A percentile compares a stretch with the other conserved stretches of the same genome.
Conservation (phyloP, 2,113 vertebrate genomes). For the Cryptoleucopteryx plumbea region DNA sequence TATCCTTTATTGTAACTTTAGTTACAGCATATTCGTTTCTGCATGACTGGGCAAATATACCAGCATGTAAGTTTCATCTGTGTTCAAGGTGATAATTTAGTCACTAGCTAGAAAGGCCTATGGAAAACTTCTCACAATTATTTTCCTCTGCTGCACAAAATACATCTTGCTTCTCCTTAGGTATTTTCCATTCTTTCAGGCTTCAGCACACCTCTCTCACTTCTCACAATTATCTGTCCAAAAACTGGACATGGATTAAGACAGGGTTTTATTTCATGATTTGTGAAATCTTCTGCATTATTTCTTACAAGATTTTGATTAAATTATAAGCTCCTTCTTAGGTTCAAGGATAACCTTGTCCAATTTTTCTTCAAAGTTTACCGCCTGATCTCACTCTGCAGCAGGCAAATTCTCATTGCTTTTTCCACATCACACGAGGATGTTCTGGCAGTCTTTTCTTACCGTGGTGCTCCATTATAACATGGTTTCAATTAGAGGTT, state of each 20-base stretch:
- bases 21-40: not conserved
- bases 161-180: not conserved
- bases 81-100: not conserved
- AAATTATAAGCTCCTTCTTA: not conserved
- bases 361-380: not conserved
- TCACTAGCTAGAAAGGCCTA: not conserved
- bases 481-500: not conserved
- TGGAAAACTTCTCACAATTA: not conserved
- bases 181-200: not conserved
- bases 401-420: not conserved
- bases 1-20: not conserved
- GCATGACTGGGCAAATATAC: not conserved
- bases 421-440: not conserved
- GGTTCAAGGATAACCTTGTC: not conserved
- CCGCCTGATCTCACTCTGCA: not conserved
- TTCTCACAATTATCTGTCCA: not conserved
- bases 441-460: not conserved
- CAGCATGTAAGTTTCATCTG: not conserved
- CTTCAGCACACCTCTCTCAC: not conserved
- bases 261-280: not conserved
- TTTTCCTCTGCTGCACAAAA: not conserved
- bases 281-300: not conserved
- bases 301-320: not conserved
- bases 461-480: not conserved
- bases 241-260: not conserved